A percentile compares a stretch with the other conserved stretches of the same genome.
These are phyloP conservation scores for Anseranas semipalmata DNA, from an alignment of 2,113 vertebrate genomes.

Conservation along the genomic window DNA sequence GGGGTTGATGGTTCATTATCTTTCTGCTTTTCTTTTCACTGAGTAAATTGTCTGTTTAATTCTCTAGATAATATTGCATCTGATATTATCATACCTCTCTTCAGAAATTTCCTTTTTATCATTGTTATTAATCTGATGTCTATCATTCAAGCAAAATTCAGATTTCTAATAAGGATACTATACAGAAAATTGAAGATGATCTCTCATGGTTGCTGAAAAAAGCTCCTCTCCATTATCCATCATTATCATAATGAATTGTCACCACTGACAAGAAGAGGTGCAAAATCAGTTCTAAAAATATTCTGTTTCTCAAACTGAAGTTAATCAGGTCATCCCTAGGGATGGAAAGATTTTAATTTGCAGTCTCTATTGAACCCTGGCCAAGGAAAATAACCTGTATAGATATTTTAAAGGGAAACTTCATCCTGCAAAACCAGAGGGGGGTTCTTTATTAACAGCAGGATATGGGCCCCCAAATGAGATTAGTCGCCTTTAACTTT, in stretches of 20 bases:
- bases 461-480: not conserved
- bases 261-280: not conserved
- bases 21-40: not conserved
- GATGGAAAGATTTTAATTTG: not conserved
- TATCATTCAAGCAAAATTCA: not conserved
- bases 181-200: not conserved
- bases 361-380: not conserved
- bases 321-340: not conserved
- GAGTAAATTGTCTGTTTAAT: not conserved
- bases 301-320: not conserved
- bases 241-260: conserved; percentile 49
- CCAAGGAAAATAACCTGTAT: not conserved
- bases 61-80: not conserved
- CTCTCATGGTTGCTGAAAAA: not conserved
- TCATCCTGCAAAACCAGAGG: not conserved
- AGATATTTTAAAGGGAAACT: not conserved
- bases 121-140: not conserved
- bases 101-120: not conserved
- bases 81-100: not conserved
- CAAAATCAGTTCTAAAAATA: conserved; percentile 55
- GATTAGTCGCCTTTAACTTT: not conserved
- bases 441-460: not conserved
- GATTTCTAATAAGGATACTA: not conserved
- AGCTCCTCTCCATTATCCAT: not conserved
- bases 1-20: not conserved